Percentiles rank a stretch among this genome's conserved stretches.
Evolutionary conservation across 2,888 invertebrate genomes (phyloP).

Genomic region (Chorisops tibialis): DNA sequence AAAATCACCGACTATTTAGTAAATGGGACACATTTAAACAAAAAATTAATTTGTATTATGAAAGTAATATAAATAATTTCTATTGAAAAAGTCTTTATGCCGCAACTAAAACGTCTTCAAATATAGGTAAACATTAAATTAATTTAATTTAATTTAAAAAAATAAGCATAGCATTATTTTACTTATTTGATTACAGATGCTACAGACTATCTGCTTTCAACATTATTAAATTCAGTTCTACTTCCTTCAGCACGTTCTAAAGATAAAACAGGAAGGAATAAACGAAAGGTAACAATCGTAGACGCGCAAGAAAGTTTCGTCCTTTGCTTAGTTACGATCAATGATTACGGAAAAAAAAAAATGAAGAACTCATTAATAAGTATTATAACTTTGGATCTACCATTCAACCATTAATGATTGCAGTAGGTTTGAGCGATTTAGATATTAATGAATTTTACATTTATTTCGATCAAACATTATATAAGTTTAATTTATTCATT

Average conservation of each 20-base stretch:
- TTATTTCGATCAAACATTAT: constrained; percentile 32
- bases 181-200: neutral
- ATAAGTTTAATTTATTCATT: constrained; percentile 25
- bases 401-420: constrained; percentile 34
- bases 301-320: constrained; percentile 35
- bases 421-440: constrained; percentile 26
- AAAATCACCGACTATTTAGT: too few species aligned
- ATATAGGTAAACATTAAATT: too few species aligned
- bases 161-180: too few species aligned
- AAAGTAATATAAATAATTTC: too few species aligned
- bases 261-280: constrained; percentile 27
- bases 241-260: constrained; percentile 27
- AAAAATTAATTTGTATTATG: too few species aligned
- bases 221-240: constrained; percentile 29
- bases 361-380: constrained; percentile 30
- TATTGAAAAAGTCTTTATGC: too few species aligned
- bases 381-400: constrained; percentile 33
- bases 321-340: constrained; percentile 28
- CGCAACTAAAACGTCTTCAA: too few species aligned
- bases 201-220: constrained; percentile 26
- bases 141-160: too few species aligned
- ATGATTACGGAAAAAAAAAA: constrained; percentile 32
- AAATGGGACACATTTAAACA: too few species aligned
- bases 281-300: constrained; percentile 32
- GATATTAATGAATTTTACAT: constrained; percentile 28